Percentiles rank a stretch among this genome's conserved stretches.
phyloP scores from a whole-genome alignment of 2,888 invertebrate genomes.

The Camptogramma bilineatum region DNA sequence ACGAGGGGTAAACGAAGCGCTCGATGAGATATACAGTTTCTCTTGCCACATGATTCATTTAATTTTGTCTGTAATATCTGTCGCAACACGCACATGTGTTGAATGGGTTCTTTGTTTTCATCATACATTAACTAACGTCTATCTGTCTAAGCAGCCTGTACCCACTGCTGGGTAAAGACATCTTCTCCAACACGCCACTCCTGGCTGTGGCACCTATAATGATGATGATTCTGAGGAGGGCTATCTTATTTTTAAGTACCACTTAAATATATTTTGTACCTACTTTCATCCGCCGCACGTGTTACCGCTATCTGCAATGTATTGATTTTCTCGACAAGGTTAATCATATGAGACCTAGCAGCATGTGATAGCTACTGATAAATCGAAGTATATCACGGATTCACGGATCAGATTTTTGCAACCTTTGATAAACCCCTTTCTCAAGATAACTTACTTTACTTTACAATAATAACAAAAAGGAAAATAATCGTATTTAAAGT shows the following conservation, averaged over 20 bases:
- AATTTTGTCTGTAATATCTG: constrained; percentile 17
- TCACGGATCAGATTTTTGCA: constrained; percentile 6
- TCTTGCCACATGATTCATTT: constrained; percentile 27
- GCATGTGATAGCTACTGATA: constrained; percentile 21
- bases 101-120: not conserved
- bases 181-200: too few species aligned
- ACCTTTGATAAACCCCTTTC: constrained; percentile 4
- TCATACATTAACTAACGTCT: too few species aligned
- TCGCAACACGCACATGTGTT: not conserved
- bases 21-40: constrained; percentile 31
- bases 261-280: constrained; percentile 3
- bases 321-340: constrained; percentile 33
- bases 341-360: constrained; percentile 6
- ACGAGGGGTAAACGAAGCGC: constrained; percentile 26
- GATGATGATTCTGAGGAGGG: not conserved
- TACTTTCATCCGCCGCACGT: constrained; percentile 14
- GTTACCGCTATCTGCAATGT: constrained; percentile 22
- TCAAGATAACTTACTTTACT: too few species aligned
- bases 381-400: constrained; percentile 4
- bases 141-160: too few species aligned
- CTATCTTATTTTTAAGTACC: too few species aligned
- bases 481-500: too few species aligned
- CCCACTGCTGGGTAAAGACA: too few species aligned
- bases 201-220: too few species aligned
- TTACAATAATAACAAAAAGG: not conserved